Evolutionary conservation across 2,797 vertebrate species (phyloP), one percentile per base, ranked within the genome.

Genomic region (Psittacula derbiana): DNA sequence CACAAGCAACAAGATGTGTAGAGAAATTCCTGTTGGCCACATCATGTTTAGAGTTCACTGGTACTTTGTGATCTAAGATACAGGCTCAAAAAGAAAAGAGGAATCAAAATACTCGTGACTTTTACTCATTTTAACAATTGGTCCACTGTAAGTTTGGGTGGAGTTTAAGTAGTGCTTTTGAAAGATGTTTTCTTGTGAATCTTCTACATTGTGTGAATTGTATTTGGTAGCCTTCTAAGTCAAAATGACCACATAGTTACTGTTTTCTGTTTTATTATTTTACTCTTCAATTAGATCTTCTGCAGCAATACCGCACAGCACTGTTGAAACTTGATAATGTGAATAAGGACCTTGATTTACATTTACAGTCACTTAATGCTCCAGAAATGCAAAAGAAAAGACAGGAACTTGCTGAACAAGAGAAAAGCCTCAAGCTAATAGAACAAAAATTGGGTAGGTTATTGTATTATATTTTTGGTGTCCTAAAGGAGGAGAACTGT

Each of bases 371-470:
- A 14, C 90, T 98, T 70, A 94, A 91, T 2, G 98, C 98, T 50
- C 97, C 98, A 46, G 95, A 98, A 50, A 98, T 98, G 97, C 58
- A 85, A 52, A 94, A 92, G 91, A 98, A 97, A 50, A 83, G 97
- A 70, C 64, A 96, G 55, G 98, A 98, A 69, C 97, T 98, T 81
- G 87, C 97, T 2, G 95, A 98, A 58, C 98, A 98, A 28, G 96
- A 97, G 72, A 96, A 86, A 46, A 96, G 96, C 89, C 97, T 99
- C 86, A 90, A 96, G 76, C 92, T 98, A 41, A 98, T 99, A 41
- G 98, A 99, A 61, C 96, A 94, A 81, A 97, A 98, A 58, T 97
- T 99, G 27, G 98, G 99, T 99, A 97, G 33, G 97, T 95, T 86
- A n/a, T 60, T 86, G 28, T 52, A 19, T 78, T 86, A 19, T 16